Base-by-base conservation (phyloP, 2,797 vertebrate genomes). In the Anguilla obscura region DNA sequence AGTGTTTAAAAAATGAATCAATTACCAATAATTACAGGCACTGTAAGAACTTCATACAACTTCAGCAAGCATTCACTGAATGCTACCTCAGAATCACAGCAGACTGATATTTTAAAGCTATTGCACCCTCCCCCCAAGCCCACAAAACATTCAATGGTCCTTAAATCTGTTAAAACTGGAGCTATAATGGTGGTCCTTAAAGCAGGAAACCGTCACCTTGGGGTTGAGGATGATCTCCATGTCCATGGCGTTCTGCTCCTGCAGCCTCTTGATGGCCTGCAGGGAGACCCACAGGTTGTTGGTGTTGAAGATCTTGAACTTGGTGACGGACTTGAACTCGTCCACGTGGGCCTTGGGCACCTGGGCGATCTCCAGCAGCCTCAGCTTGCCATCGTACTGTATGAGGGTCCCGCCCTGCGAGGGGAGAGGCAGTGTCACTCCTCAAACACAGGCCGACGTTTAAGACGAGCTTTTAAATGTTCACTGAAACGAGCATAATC, bases 271-370 rank as follows among this genome's bases (percentile, higher is more conserved):
- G 92, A 99, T 96, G 54, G 98, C 98, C 60, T 96, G 95, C 92
- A 99, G 94, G 10, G 98, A 98, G 91, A 99, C 97, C 98, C 98
- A 99, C 93, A 99, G 88, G 91, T 99, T 99, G 96, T 99, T 99
- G 91, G 98, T 99, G 91, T 99, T 99, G 94, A 99, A 99, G 93
- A 99, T 99, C 96, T 99, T 99, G 94, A 99, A 99, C 93, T 99
- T 99, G 84, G 97, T 97, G 92, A 99, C 98, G 0, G 98, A 99
- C 93, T 99, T 99, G 96, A 99, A 99, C 92, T 99, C 98, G 90
- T 99, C 98, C 0, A 99, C 98, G 0, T 99, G 97, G 16, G 97
- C 95, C 95, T 98, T 99, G 0, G 98, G 98, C 36, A 99, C 98
- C 93, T 99, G 98, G 48, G 98, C 98, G 33, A 99, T 99, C 95